Evolutionary conservation across 1,140 invertebrate species (phyloP), one percentile per base, ranked within the genome.

Genomic region (Drosophila watanabei): DNA sequence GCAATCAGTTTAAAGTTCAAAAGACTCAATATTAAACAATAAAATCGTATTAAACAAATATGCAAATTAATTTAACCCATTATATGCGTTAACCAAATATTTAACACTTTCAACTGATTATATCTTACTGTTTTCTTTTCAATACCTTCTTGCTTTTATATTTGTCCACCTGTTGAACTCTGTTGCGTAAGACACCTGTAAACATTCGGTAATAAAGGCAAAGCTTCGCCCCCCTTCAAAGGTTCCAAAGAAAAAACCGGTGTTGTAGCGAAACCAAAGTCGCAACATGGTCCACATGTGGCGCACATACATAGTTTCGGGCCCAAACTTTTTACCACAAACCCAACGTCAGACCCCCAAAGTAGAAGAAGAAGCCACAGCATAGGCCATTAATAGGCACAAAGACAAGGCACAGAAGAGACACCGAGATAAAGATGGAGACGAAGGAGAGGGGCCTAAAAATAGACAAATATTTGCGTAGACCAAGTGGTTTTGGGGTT

Each of bases 391-490:
- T 84, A 84, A 77, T 72, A 80, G 68, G 79, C 81, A 65, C 60
- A 79, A 60, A 54, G 46, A 57, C 30, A 37, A 61, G 16, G 35
- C 56, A 66, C 11, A 65, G 3, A 54, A 35, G 7, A 54, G 13
- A 54, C 51, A 16, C 20, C 14, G 5, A 37, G 13, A 54, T 32
- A 18, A 33, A 61, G 56, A 60, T 37, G 33, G 46, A 57, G n/a
- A n/a, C n/a, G n/a, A n/a, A n/a, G n/a, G n/a, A n/a, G 57, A 60
- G 30, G 39, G 39, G 62, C 37, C 62, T 54, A 59, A 71, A 70
- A 69, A 20, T 85, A 84, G 51, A 41, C 78, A 85, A 85, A 85
- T 85, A 85, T 85, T 85, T 85, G 82, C 60, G 51, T 66, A 76
- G 33, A 65, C 80, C 63, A 65, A 81, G 62, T 56, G 62, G 61